phyloP scores from a whole-genome alignment of 2,797 vertebrate species.

The Lacerta viridis region DNA sequence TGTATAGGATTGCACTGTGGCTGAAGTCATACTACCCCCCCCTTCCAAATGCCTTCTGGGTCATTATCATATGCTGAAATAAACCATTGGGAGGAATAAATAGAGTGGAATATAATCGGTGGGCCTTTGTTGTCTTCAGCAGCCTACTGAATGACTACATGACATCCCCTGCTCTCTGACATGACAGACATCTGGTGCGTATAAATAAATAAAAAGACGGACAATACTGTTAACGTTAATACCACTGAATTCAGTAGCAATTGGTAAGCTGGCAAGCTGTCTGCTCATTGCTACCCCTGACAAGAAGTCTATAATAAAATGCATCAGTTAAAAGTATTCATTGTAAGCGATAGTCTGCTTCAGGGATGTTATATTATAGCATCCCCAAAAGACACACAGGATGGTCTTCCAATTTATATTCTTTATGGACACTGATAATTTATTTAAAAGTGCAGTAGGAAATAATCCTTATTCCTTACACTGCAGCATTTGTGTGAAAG shows the following conservation, averaged over 20 bases:
- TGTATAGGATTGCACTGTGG: constrained; percentile 2
- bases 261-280: constrained; percentile 81
- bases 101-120: constrained; percentile 79
- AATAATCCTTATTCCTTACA: constrained; percentile 42
- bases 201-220: constrained; percentile 91
- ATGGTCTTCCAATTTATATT: constrained; percentile 51
- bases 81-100: constrained; percentile 66
- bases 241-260: constrained; percentile 78
- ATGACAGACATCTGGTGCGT: constrained; percentile 85
- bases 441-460: constrained; percentile 61
- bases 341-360: constrained; percentile 61
- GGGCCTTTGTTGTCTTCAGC: constrained; percentile 81
- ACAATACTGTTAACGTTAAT: constrained; percentile 78
- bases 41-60: constrained; percentile 51
- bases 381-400: constrained; percentile 63
- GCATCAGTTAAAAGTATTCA: constrained; percentile 70
- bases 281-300: constrained; percentile 63
- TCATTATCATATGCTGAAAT: constrained; percentile 52
- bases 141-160: constrained; percentile 81
- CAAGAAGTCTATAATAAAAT: constrained; percentile 72
- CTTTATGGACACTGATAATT: constrained; percentile 51
- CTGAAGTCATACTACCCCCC: constrained; percentile 4
- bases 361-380: constrained; percentile 35
- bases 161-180: constrained; percentile 79
- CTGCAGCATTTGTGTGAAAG: constrained; percentile 15